Percentiles rank a stretch among this genome's conserved stretches.
These are phyloP conservation scores for Chrysolina americana DNA, from an alignment of 2,888 invertebrate genomes.

Conservation along the genomic window DNA sequence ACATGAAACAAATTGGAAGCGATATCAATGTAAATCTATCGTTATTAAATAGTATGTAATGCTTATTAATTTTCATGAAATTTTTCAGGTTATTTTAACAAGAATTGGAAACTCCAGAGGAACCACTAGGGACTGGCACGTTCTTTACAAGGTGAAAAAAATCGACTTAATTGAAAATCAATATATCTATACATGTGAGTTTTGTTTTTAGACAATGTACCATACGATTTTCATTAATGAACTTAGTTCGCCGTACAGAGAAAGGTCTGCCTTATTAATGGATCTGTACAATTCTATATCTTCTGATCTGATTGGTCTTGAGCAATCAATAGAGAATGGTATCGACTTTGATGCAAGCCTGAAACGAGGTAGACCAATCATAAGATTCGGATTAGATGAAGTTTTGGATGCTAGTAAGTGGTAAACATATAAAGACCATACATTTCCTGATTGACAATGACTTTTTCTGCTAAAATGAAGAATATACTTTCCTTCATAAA, in stretches of 20 bases:
- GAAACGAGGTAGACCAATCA: constrained; percentile 77
- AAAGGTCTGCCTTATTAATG: constrained; percentile 72
- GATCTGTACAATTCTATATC: constrained; percentile 71
- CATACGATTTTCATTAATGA: constrained; percentile 80
- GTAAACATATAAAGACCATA: neutral
- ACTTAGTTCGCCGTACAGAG: constrained; percentile 73
- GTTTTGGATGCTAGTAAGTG: constrained; percentile 81
- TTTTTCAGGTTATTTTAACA: constrained; percentile 74
- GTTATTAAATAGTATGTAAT: neutral
- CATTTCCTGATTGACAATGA: no score
- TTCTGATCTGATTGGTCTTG: constrained; percentile 73
- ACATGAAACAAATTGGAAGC: constrained; percentile 75
- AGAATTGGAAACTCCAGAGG: constrained; percentile 78
- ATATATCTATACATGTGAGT: constrained; percentile 4
- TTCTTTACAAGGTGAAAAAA: constrained; percentile 76
- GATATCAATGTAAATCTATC: constrained; percentile 69
- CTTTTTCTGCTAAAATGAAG: no score
- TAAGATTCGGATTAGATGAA: constrained; percentile 82
- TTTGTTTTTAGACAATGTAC: constrained; percentile 75
- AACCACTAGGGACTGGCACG: constrained; percentile 79
- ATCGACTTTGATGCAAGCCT: constrained; percentile 77
- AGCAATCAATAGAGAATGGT: constrained; percentile 80
- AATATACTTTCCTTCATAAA: no score
- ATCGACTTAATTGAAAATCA: neutral
- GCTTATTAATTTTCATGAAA: constrained; percentile 7